Base-by-base conservation (phyloP, 2,797 vertebrate species). In the Tapera naevia region DNA sequence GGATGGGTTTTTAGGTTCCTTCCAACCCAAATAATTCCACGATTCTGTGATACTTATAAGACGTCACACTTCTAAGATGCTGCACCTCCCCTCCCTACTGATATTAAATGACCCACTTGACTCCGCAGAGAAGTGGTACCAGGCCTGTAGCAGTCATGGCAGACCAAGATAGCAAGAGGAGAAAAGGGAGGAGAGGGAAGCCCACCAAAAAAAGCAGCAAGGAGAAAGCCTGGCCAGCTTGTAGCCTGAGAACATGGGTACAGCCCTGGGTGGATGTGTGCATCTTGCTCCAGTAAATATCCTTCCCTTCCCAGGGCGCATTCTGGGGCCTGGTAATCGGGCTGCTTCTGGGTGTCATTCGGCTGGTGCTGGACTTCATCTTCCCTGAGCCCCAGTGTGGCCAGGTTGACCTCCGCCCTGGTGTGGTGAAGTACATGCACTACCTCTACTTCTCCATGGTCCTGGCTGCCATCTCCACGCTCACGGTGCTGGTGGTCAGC, bases 391-490 rank as follows among this genome's bases (percentile, higher is more conserved):
- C 99, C 0, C 97, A 37, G 37, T 99, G 99, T 46, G 98, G 97
- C 1, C 97, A 99, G 96, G 84, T 82, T 0, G 99, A 99, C 24
- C 25, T n/a, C 23, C 97, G 99, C 17, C 99, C 99, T 0, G 91
- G 21, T 0, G 94, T 99, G 91, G 65, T 99, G 90, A 99, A 98
- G 96, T 81, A 98, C 13, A 95, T 99, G 72, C 99, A 99, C 96
- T 99, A 99, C 79, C 98, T 99, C 57, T 99, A 99, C 97, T 99
- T 99, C 97, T 99, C 99, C 92, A 98, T 98, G 93, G 86, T 99
- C 65, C 98, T 99, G 94, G 98, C 98, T 0, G 25, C 97, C 10
- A n/a, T 98, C 95, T 99, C 99, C 8, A 81, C 98, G 35, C 15
- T 96, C 22, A 97, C 98, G 2, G 96, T 98, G 94, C 97, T 98